Evolutionary conservation across 2,113 vertebrate species (phyloP).

Genomic region (Nyctereutes procyonoides): DNA sequence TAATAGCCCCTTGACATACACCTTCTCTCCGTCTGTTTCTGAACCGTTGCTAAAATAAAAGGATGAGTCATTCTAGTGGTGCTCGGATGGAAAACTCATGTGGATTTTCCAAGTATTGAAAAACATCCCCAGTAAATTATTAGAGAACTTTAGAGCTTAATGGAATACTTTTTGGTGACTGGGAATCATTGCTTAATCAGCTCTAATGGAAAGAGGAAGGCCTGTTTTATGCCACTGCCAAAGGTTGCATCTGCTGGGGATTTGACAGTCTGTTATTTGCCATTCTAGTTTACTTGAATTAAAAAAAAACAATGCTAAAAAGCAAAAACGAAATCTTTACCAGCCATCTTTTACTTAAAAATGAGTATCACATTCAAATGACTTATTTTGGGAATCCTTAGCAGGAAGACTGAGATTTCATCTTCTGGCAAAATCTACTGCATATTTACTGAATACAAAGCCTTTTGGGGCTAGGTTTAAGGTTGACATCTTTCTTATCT

Average conservation of each 20-base stretch:
- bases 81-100: slow-evolving; percentile 74
- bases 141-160: background rate
- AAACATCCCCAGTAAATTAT: slow-evolving; percentile 64
- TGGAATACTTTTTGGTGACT: slow-evolving; percentile 69
- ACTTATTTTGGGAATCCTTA: background rate
- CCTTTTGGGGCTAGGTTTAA: background rate
- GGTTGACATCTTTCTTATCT: background rate
- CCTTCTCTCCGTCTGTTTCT: slow-evolving; percentile 78
- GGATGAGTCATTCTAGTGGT: slow-evolving; percentile 74
- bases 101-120: slow-evolving; percentile 78
- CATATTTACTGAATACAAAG: background rate
- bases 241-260: background rate
- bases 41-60: slow-evolving; percentile 79
- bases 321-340: background rate
- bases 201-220: slow-evolving; percentile 47
- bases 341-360: background rate
- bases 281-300: background rate
- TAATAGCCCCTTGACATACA: slow-evolving; percentile 57
- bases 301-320: background rate
- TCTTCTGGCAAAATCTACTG: background rate
- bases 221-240: background rate
- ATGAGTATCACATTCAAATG: background rate
- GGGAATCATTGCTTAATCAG: slow-evolving; percentile 66
- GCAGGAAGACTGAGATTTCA: background rate
- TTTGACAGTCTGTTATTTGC: background rate